These are phyloP conservation scores for Hypena proboscidalis DNA, from an alignment of 2,888 invertebrate species.

Conservation along the genomic window DNA sequence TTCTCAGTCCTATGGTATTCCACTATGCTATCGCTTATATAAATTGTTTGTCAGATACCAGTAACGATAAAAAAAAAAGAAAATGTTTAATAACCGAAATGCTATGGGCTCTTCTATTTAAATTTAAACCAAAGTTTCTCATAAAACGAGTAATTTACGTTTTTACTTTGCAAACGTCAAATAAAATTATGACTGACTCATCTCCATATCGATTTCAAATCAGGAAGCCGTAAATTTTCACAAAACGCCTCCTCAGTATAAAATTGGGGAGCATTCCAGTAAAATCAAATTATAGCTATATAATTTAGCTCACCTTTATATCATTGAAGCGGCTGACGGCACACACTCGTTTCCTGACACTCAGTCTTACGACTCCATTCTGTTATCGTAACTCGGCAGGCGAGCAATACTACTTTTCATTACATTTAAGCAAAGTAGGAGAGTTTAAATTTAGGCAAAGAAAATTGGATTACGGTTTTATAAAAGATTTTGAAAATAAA, in stretches of 20 bases:
- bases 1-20: too few relatives aligned
- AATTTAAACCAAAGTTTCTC: too few relatives aligned
- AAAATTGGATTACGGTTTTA: too few relatives aligned
- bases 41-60: too few relatives aligned
- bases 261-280: slow-evolving; percentile 17
- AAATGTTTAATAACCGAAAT: too few relatives aligned
- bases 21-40: too few relatives aligned
- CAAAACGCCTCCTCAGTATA: slow-evolving; percentile 10
- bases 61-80: too few relatives aligned
- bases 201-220: slow-evolving; percentile 22
- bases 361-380: slow-evolving; percentile 59
- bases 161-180: too few relatives aligned
- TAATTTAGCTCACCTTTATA: slow-evolving; percentile 36
- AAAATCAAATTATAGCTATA: slow-evolving; percentile 36
- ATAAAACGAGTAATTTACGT: too few relatives aligned
- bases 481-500: slow-evolving; percentile 4
- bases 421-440: slow-evolving; percentile 35
- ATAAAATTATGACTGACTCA: slow-evolving; percentile 8
- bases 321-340: slow-evolving; percentile 40
- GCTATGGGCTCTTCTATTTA: too few relatives aligned
- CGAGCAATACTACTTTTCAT: slow-evolving; percentile 47
- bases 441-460: slow-evolving; percentile 13
- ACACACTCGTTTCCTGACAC: slow-evolving; percentile 49
- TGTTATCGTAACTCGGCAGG: slow-evolving; percentile 55
- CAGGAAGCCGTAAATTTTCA: slow-evolving; percentile 19